A percentile compares a stretch with the other conserved stretches of the same genome.
Evolutionary conservation across 2,888 invertebrate genomes (phyloP).

Genomic region (Amiota minor): DNA sequence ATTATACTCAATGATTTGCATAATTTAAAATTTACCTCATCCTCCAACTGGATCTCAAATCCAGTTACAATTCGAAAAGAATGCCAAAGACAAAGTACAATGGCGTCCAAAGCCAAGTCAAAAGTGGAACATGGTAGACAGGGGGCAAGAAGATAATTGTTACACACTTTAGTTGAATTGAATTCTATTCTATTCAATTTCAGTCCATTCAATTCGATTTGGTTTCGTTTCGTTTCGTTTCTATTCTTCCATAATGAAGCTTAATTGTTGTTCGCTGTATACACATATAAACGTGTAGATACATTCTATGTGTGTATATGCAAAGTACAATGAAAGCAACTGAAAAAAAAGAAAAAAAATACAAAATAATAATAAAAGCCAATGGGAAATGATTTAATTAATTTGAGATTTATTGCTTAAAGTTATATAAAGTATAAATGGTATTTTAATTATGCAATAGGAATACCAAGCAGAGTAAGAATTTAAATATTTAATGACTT

Average conservation of each 20-base stretch:
- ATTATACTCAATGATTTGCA: conserved; percentile 54
- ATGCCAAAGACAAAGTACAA: not conserved
- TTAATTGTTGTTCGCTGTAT: conserved; percentile 53
- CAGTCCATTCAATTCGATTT: no score
- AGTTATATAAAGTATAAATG: conserved; percentile 53
- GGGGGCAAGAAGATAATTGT: not conserved
- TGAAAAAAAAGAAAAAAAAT: not conserved
- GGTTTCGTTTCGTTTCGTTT: conserved; percentile 40
- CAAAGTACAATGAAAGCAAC: not conserved
- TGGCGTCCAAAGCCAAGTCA: no score
- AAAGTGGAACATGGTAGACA: no score
- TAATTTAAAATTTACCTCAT: conserved; percentile 47
- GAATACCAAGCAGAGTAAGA: conserved; percentile 40
- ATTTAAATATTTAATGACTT: conserved; percentile 67
- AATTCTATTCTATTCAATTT: no score
- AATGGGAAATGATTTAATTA: conserved; percentile 53
- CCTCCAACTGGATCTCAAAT: not conserved
- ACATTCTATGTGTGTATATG: no score
- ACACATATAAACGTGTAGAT: conserved; percentile 48
- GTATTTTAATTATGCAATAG: conserved; percentile 67
- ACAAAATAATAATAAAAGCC: not conserved
- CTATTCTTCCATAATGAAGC: conserved; percentile 64
- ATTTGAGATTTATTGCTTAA: conserved; percentile 63
- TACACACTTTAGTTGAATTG: not conserved
- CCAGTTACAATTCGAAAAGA: conserved; percentile 36